A percentile compares a stretch with the other conserved stretches of the same genome.
Conservation (phyloP, 2,888 invertebrate genomes). For the Griposia aprilina region DNA sequence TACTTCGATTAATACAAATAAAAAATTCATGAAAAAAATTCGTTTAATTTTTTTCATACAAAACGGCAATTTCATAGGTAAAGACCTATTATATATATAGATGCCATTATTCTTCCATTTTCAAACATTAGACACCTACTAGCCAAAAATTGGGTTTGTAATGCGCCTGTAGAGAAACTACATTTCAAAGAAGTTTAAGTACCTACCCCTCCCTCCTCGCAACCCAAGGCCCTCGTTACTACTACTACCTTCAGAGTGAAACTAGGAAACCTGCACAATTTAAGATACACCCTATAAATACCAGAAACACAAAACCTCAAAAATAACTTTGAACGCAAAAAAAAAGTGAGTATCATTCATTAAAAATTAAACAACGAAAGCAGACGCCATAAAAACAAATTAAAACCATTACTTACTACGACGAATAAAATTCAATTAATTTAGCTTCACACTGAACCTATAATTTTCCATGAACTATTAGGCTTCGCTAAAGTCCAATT, state of each 20-base stretch:
- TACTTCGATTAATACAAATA: no score
- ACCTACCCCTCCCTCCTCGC: no score
- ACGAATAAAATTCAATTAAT: constrained; percentile 51
- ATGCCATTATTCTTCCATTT: background rate
- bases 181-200: background rate
- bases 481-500: constrained; percentile 41
- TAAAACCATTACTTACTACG: constrained; percentile 32
- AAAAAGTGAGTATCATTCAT: background rate
- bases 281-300: no score
- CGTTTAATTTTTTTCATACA: no score
- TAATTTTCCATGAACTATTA: constrained; percentile 50
- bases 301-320: background rate
- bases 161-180: background rate
- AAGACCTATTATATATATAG: no score
- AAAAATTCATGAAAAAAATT: no score
- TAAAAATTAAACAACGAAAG: constrained; percentile 1
- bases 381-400: constrained; percentile 23
- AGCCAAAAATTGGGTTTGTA: background rate
- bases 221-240: no score
- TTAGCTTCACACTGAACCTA: constrained; percentile 29
- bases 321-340: background rate
- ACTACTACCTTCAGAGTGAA: no score
- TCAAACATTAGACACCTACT: background rate
- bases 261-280: no score
- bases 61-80: no score